Conservation (phyloP, 2,113 vertebrate species). For the Leuciscus idus region DNA sequence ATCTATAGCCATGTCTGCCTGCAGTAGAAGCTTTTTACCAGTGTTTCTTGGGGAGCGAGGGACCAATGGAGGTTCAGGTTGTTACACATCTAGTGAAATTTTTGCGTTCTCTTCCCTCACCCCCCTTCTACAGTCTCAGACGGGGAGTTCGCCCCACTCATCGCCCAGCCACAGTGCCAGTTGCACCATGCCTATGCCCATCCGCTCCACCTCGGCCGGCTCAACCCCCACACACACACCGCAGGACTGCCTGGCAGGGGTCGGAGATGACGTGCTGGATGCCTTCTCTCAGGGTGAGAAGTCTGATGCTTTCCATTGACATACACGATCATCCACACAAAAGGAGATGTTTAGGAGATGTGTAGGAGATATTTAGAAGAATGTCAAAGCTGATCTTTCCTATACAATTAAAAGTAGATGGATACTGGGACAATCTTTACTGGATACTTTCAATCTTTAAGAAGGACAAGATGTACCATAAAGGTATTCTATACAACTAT, state of each 20-base stretch:
- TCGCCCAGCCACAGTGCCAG: constrained; percentile 87
- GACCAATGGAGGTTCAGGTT: constrained; percentile 35
- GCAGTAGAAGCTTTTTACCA: constrained; percentile 41
- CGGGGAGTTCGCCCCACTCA: constrained; percentile 85
- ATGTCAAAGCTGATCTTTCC: background rate
- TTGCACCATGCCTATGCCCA: constrained; percentile 88
- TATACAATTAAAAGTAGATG: background rate
- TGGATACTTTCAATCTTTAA: background rate
- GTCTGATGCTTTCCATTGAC: background rate
- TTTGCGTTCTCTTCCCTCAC: constrained; percentile 2
- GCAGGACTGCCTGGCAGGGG: constrained; percentile 83
- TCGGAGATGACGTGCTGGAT: constrained; percentile 88
- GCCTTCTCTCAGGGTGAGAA: constrained; percentile 88
- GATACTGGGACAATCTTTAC: background rate
- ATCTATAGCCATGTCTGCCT: constrained; percentile 38
- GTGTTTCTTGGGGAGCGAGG: constrained; percentile 1
- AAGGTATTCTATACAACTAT: background rate
- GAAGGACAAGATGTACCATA: background rate
- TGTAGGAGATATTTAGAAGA: background rate
- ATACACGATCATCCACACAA: background rate
- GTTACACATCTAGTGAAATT: background rate
- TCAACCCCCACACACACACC: constrained; percentile 89
- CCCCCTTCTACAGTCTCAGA: constrained; percentile 77
- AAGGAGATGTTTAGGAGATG: background rate
- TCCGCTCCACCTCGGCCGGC: constrained; percentile 86